Evolutionary conservation across 2,113 vertebrate genomes (phyloP), one percentile per base, ranked within the genome.

Genomic region (Bostrychus sinensis): DNA sequence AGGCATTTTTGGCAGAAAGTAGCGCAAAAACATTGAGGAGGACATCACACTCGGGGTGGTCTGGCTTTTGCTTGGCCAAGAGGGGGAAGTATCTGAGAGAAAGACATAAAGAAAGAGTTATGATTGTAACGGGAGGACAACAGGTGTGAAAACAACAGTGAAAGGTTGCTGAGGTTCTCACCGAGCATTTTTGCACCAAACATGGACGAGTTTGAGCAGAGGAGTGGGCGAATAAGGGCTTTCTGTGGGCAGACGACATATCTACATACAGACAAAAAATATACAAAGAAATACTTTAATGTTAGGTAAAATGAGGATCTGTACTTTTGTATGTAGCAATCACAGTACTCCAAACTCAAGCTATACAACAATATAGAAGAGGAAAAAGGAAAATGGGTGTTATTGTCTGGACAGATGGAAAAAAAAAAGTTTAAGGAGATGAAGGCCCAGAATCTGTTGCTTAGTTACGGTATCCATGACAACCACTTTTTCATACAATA

Each of bases 101-200:
- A 61, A 25, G 10, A 4, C 8, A 30, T 13, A 34, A 12, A 28
- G 17, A 5, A 3, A 39, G 16, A 2, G 11, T 11, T 13, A 55
- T 13, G 2, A 34, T 19, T 34, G 7, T 54, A 34, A 55, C 6
- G 6, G 28, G 14, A 51, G n/a, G 20, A 34, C 11, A 20, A 55
- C 19, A 8, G 14, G 25, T 26, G 2, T 10, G 1, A 6, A 0
- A 3, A 22, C 34, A n/a, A 2, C 10, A 1, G 8, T 7, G 30
- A 30, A 42, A 12, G 7, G 13, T 11, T 2, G 16, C 1, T 20
- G 9, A 5, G 67, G 43, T 9, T 7, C 70, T 77, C 83, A 98
- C 97, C 96, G 96, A 69, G 93, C 60, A 38, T 94, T 94, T 88
- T 94, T 96, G 89, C 93, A 94, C 97, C 97, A 99, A 23, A 93